Conservation (phyloP, 2,113 vertebrate species). For the Phodopus roborovskii region DNA sequence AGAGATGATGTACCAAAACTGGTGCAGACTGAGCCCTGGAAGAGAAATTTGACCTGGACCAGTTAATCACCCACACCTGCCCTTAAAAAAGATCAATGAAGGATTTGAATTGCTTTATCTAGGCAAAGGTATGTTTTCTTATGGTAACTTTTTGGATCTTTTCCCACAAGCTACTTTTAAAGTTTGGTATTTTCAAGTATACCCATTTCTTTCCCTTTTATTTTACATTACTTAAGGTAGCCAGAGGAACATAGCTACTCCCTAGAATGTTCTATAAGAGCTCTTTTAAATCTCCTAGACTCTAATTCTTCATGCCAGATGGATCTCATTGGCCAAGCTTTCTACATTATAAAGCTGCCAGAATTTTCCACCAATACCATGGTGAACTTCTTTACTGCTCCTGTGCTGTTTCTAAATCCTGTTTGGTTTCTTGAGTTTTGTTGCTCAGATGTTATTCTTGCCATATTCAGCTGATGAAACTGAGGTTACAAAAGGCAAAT, state of each 20-base stretch:
- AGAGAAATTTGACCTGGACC: slow-evolving; percentile 90
- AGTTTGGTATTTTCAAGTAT: background rate
- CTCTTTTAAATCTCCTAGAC: background rate
- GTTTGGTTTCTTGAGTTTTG: background rate
- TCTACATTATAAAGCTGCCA: background rate
- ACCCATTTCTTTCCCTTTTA: background rate
- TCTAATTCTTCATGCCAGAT: background rate
- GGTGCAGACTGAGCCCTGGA: slow-evolving; percentile 89
- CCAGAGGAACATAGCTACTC: background rate
- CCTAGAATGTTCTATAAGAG: background rate
- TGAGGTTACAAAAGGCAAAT: background rate
- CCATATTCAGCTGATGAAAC: background rate
- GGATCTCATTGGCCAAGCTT: background rate
- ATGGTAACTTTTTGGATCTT: background rate
- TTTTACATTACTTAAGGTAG: slow-evolving; percentile 10
- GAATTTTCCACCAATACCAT: background rate
- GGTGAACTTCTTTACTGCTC: background rate
- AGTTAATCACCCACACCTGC: slow-evolving; percentile 88
- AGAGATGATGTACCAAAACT: slow-evolving; percentile 87
- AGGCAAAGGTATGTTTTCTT: slow-evolving; percentile 84
- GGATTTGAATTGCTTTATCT: slow-evolving; percentile 89
- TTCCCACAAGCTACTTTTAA: background rate
- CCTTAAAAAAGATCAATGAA: slow-evolving; percentile 88
- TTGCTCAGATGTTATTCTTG: background rate
- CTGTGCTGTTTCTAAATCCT: too few relatives aligned